phyloP scores from a whole-genome alignment of 2,888 invertebrate species.

The Falcaria lacertinaria region DNA sequence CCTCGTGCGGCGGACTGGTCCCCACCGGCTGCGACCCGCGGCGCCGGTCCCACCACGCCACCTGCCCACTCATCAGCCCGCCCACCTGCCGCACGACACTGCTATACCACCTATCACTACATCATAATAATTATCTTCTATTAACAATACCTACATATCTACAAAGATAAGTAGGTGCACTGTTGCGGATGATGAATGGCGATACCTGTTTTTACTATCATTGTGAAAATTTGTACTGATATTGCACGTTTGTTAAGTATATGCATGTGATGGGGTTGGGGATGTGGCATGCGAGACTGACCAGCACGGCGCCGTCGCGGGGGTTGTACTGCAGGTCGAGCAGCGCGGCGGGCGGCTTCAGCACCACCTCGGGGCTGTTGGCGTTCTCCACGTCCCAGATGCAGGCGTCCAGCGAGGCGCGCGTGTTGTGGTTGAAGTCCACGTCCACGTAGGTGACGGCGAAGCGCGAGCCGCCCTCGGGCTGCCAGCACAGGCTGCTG shows the following conservation, averaged over 20 bases:
- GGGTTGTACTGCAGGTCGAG: slow-evolving; percentile 92
- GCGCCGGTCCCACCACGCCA: slow-evolving; percentile 87
- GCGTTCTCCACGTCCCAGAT: slow-evolving; percentile 96
- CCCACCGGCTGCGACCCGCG: slow-evolving; percentile 85
- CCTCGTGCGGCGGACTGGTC: slow-evolving; percentile 85
- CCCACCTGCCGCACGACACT: slow-evolving; percentile 50
- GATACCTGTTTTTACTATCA: too few relatives aligned
- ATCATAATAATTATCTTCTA: too few relatives aligned
- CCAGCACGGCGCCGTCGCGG: slow-evolving; percentile 84
- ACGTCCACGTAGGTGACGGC: slow-evolving; percentile 91
- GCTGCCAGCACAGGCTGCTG: slow-evolving; percentile 91
- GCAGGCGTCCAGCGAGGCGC: slow-evolving; percentile 64
- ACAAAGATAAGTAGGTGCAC: too few relatives aligned
- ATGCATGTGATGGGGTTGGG: too few relatives aligned
- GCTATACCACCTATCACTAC: not conserved
- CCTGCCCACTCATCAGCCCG: slow-evolving; percentile 84
- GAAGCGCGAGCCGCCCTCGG: slow-evolving; percentile 88
- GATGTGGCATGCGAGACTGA: too few relatives aligned
- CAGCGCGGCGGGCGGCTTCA: slow-evolving; percentile 85
- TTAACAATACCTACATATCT: too few relatives aligned
- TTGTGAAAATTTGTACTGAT: too few relatives aligned
- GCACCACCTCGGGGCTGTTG: slow-evolving; percentile 83
- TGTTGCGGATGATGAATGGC: too few relatives aligned
- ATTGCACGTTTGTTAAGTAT: too few relatives aligned
- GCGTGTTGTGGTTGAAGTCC: slow-evolving; percentile 81